These are phyloP conservation scores for Bombus sylvicola DNA, from an alignment of 1,140 invertebrate species.

Conservation along the genomic window DNA sequence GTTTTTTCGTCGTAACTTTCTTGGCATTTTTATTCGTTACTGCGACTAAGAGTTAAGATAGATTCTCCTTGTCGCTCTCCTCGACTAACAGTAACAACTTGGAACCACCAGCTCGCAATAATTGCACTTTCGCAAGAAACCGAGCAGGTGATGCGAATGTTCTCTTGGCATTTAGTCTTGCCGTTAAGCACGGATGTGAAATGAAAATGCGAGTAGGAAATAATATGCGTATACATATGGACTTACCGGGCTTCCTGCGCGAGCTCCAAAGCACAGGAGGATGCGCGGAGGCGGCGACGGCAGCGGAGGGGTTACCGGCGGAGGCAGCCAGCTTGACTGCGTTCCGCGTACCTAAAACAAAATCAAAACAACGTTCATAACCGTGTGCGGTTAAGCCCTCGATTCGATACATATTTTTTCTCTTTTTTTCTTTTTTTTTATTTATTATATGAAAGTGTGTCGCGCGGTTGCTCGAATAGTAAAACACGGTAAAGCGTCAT, in stretches of 20 bases:
- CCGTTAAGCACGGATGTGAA: not conserved
- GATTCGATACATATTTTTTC: not conserved
- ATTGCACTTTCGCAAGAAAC: not conserved
- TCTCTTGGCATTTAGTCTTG: not conserved
- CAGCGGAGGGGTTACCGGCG: slow-evolving; percentile 84
- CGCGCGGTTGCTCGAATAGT: not conserved
- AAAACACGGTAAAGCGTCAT: not conserved
- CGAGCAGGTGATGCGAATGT: not conserved
- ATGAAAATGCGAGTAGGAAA: slow-evolving; percentile 49
- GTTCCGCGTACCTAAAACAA: slow-evolving; percentile 81
- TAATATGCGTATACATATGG: slow-evolving; percentile 82
- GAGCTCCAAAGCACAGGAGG: slow-evolving; percentile 90
- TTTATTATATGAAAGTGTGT: not conserved
- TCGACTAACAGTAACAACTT: too few relatives aligned
- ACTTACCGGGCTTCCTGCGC: slow-evolving; percentile 89
- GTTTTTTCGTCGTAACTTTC: too few relatives aligned
- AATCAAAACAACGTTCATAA: not conserved
- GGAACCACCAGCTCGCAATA: too few relatives aligned
- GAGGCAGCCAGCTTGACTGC: slow-evolving; percentile 88
- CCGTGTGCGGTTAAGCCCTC: not conserved
- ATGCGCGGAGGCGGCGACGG: slow-evolving; percentile 83
- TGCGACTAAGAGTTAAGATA: too few relatives aligned
- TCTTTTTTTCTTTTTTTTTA: not conserved
- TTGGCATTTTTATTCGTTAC: too few relatives aligned
- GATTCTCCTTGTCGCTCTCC: too few relatives aligned